Base-by-base conservation (phyloP, 2,797 vertebrate species). In the Hoplostethus mediterraneus region DNA sequence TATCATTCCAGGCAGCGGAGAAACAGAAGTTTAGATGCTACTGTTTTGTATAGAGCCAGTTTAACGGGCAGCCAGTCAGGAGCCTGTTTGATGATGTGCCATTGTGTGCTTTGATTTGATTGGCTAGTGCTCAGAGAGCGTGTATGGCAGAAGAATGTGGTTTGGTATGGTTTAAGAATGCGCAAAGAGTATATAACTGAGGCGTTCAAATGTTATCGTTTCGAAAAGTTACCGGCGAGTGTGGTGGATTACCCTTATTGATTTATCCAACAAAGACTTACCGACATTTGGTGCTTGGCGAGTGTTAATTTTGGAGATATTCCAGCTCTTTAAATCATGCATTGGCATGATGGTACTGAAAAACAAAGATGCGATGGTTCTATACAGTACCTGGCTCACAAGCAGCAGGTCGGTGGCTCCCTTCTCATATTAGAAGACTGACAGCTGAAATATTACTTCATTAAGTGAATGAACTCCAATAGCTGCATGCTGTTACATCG, bases 71-170 rank as follows among this genome's bases (percentile, higher is more conserved):
- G 38, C 48, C 28, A 25, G 44, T 56, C 42, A 49, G 40, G 40
- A 10, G 56, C 21, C 51, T 9, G 21, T 69, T 54, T 66, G 55
- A 63, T 65, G 25, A 9, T 45, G 49, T 65, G 58, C 44, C 28
- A 36, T 28, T 9, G 14, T 70, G 45, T 28, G 12, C 21, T 63
- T 73, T 73, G 59, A 79, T 77, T 77, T 66, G 52, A 79, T 83
- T 67, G 64, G 61, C 44, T 78, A n/a, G 0, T 33, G 38, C 30
- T 74, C 61, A 54, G 30, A n/a, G 8, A 33, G 21, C 9, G 10
- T 42, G 40, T 52, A 70, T 38, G 6, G 30, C 54, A 38, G 49
- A 58, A 72, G 56, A 49, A 55, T n/a, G n/a, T n/a, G n/a, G n/a
- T n/a, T n/a, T n/a, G n/a, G n/a, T n/a, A n/a, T n/a, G 10, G 30